Conservation (phyloP, 2,113 vertebrate species). For the Lanius collurio region DNA sequence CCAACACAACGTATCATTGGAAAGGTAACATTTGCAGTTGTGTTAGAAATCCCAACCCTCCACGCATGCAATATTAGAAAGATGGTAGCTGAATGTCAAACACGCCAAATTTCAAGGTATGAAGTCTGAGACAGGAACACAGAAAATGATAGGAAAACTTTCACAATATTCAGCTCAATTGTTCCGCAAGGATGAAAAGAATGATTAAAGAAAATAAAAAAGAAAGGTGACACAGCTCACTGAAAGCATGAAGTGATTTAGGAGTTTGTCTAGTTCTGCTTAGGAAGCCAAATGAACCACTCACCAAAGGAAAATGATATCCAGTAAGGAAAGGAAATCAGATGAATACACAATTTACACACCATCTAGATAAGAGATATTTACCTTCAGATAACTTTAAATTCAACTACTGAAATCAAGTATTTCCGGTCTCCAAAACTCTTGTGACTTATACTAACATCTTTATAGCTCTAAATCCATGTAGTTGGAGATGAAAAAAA, state of each 20-base stretch:
- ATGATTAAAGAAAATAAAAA: constrained; percentile 22
- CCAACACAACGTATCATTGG: background rate
- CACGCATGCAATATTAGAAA: background rate
- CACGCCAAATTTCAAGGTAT: background rate
- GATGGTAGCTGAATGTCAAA: background rate
- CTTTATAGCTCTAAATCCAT: constrained; percentile 23
- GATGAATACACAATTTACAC: constrained; percentile 36
- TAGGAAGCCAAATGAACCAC: constrained; percentile 23
- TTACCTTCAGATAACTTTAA: constrained; percentile 58
- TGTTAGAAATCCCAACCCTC: background rate
- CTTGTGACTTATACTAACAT: constrained; percentile 45
- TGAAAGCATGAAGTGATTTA: constrained; percentile 19
- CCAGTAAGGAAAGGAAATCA: constrained; percentile 26
- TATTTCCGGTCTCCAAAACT: constrained; percentile 54
- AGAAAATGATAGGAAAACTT: background rate
- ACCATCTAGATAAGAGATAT: constrained; percentile 40
- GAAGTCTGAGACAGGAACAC: background rate
- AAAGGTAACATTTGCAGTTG: background rate
- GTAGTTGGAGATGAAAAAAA: background rate
- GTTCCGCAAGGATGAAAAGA: background rate
- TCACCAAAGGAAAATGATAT: constrained; percentile 10
- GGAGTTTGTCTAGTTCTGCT: constrained; percentile 50
- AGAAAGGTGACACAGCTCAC: background rate
- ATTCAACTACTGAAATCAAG: constrained; percentile 49
- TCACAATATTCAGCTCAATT: background rate